Percentiles rank a stretch among this genome's conserved stretches.
Conservation (phyloP, 2,888 invertebrate genomes). For the Tetragonisca angustula region DNA sequence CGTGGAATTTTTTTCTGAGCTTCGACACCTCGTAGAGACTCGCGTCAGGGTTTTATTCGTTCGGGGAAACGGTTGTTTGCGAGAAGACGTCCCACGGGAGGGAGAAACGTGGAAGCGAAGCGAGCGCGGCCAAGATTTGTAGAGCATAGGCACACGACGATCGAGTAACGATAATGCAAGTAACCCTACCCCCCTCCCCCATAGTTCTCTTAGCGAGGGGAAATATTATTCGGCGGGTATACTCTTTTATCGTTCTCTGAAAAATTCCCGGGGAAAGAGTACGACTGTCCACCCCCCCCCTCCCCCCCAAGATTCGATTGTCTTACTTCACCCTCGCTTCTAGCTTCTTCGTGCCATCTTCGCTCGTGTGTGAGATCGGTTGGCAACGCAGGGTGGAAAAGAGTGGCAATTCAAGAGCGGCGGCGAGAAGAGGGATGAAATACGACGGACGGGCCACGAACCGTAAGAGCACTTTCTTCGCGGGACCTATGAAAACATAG, state of each 20-base stretch:
- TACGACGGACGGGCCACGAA: slow-evolving; percentile 59
- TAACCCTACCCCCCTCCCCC: slow-evolving; percentile 3
- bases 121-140: slow-evolving; percentile 22
- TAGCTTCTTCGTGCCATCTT: not conserved
- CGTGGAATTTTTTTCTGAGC: not conserved
- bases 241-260: slow-evolving; percentile 53
- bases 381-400: slow-evolving; percentile 29
- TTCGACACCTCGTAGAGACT: not conserved
- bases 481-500: slow-evolving; percentile 68
- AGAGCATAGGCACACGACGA: slow-evolving; percentile 27
- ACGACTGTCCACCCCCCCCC: slow-evolving; percentile 10
- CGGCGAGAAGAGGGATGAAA: slow-evolving; percentile 52
- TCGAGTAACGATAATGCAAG: slow-evolving; percentile 43
- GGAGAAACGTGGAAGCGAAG: not conserved
- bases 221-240: slow-evolving; percentile 58
- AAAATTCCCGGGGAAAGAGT: slow-evolving; percentile 41
- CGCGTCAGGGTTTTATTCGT: not conserved
- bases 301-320: slow-evolving; percentile 46
- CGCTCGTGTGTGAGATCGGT: not conserved
- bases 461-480: slow-evolving; percentile 62
- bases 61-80: not conserved
- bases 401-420: slow-evolving; percentile 47
- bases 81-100: not conserved
- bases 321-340: slow-evolving; percentile 22
- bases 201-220: not conserved